These are phyloP conservation scores for Meiosimyza platycephala DNA, from an alignment of 2,888 invertebrate species.

Conservation along the genomic window DNA sequence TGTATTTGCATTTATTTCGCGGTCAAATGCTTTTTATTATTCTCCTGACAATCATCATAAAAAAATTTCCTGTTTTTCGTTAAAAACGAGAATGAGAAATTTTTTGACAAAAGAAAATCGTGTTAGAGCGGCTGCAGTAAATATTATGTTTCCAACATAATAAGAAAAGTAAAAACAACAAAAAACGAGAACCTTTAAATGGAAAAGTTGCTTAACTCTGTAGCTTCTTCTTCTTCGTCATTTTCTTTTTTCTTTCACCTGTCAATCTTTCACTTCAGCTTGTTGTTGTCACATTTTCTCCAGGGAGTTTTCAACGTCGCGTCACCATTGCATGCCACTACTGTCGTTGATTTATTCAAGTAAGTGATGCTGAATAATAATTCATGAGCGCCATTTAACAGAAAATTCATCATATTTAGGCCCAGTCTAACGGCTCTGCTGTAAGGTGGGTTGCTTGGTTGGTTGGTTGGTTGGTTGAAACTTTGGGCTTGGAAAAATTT, in stretches of 20 bases:
- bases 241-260: background rate
- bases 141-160: background rate
- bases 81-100: background rate
- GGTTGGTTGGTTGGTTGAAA: too few species aligned
- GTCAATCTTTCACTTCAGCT: too few species aligned
- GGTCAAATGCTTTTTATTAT: slow-evolving; percentile 5
- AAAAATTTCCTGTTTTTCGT: background rate
- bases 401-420: slow-evolving; percentile 19
- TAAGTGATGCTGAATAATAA: slow-evolving; percentile 22
- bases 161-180: background rate
- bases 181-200: background rate
- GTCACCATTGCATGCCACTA: background rate
- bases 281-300: background rate
- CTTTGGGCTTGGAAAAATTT: too few species aligned
- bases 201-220: background rate
- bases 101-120: background rate
- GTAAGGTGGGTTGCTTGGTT: too few species aligned
- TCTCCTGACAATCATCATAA: slow-evolving; percentile 8
- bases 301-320: background rate
- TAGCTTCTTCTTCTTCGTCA: background rate
- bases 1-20: background rate
- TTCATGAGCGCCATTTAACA: slow-evolving; percentile 22
- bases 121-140: background rate
- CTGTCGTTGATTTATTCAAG: slow-evolving; percentile 19
- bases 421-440: too few species aligned